A percentile compares a stretch with the other conserved stretches of the same genome.
Conservation (phyloP, 2,888 invertebrate genomes). For the Nephrotoma flavescens region DNA sequence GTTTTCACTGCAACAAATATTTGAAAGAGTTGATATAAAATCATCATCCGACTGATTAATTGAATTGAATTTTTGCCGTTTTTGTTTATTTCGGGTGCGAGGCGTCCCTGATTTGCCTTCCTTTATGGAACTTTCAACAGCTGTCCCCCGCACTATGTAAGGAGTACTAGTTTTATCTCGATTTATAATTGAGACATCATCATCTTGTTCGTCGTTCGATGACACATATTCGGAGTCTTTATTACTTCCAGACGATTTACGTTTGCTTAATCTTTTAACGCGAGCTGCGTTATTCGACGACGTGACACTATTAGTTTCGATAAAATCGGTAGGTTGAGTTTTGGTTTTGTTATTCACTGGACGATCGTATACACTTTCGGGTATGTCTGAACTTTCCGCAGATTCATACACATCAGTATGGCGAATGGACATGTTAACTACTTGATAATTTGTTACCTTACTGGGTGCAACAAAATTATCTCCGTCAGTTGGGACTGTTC, state of each 20-base stretch:
- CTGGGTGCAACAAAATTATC: not conserved
- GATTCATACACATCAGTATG: constrained; percentile 41
- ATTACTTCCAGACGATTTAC: constrained; percentile 23
- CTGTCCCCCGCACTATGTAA: constrained; percentile 24
- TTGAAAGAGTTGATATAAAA: constrained; percentile 19
- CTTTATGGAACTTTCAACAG: constrained; percentile 18
- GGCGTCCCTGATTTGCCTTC: not conserved
- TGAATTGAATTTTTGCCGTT: constrained; percentile 4
- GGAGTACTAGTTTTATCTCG: constrained; percentile 15
- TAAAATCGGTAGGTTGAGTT: constrained; percentile 12
- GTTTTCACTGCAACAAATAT: constrained; percentile 15
- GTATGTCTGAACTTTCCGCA: constrained; percentile 35
- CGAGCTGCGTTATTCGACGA: constrained; percentile 13
- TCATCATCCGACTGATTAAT: constrained; percentile 17
- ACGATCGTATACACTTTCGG: constrained; percentile 24
- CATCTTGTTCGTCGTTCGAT: constrained; percentile 11
- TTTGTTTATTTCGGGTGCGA: not conserved
- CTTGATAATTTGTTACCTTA: constrained; percentile 19
- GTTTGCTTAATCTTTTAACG: constrained; percentile 25
- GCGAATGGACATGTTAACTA: constrained; percentile 31
- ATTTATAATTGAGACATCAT: not conserved
- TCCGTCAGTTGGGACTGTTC: not conserved
- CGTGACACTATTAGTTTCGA: constrained; percentile 5
- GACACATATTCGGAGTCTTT: constrained; percentile 18
- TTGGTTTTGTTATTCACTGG: not conserved